phyloP scores from a whole-genome alignment of 2,113 vertebrate genomes.

The Anthoscopus minutus region DNA sequence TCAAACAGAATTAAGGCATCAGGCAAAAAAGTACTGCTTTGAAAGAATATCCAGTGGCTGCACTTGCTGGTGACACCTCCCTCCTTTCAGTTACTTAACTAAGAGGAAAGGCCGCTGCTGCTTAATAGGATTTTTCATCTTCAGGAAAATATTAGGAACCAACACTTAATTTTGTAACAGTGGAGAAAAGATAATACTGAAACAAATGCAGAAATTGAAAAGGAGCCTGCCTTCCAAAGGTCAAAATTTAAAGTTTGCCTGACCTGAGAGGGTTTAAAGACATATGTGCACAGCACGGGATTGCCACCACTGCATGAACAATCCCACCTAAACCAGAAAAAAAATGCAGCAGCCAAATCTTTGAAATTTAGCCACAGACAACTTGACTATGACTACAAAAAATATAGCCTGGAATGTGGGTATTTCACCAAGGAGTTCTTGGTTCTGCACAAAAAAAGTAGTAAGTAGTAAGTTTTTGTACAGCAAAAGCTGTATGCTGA shows the following conservation, averaged over 20 bases:
- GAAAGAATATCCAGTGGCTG: not conserved
- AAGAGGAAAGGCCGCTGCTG: not conserved
- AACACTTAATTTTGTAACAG: not conserved
- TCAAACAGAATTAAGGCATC: not conserved
- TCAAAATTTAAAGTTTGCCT: not conserved
- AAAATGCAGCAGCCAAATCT: not conserved
- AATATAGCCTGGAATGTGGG: not conserved
- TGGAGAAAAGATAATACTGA: not conserved
- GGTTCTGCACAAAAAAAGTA: not conserved
- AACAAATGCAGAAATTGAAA: not conserved
- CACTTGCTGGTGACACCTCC: not conserved
- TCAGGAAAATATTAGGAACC: not conserved
- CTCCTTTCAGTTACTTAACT: not conserved
- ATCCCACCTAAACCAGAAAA: not conserved
- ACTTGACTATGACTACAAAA: not conserved
- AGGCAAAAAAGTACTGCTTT: not conserved
- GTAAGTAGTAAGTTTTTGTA: not conserved
- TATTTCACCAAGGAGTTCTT: not conserved
- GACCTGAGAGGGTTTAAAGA: not conserved
- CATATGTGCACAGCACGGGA: fast-evolving
- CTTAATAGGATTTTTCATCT: not conserved
- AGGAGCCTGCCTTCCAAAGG: not conserved
- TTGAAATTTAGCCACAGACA: not conserved
- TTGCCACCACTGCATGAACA: not conserved
- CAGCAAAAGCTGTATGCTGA: not conserved